Evolutionary conservation across 2,797 vertebrate species (phyloP).

Genomic region (Chrysocyon brachyurus): DNA sequence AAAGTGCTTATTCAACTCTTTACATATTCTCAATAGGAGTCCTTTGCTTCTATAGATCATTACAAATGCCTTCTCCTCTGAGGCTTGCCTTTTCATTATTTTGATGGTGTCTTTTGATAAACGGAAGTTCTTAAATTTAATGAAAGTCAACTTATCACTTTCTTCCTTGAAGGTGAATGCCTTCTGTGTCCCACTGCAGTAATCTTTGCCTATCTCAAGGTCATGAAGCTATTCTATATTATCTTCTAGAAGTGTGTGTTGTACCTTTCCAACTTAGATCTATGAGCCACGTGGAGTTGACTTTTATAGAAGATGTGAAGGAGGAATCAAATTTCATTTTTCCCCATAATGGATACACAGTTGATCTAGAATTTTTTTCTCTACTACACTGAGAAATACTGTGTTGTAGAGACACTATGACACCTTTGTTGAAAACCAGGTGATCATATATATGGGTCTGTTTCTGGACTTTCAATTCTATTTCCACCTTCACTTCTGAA

Average conservation of each 20-base stretch:
- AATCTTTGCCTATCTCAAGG: not conserved
- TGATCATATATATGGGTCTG: not conserved
- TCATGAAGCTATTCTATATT: not conserved
- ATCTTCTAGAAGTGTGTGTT: not conserved
- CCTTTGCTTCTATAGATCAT: not conserved
- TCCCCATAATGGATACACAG: not conserved
- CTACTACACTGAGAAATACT: not conserved
- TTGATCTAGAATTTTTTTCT: not conserved
- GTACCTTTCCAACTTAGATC: not conserved
- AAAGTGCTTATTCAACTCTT: not conserved
- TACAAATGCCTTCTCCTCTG: not conserved
- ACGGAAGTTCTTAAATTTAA: constrained; percentile 18
- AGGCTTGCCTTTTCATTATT: constrained; percentile 23
- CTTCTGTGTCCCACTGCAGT: not conserved
- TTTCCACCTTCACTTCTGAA: not conserved
- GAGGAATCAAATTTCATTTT: not conserved
- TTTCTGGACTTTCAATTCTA: not conserved
- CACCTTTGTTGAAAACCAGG: not conserved
- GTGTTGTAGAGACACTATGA: not conserved
- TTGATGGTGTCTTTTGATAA: not conserved
- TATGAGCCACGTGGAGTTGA: not conserved
- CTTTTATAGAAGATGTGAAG: not conserved
- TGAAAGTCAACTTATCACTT: not conserved
- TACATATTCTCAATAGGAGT: not conserved
- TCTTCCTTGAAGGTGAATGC: not conserved